These are phyloP conservation scores for Herminia tarsipennalis DNA, from an alignment of 2,888 invertebrate genomes.

Conservation along the genomic window DNA sequence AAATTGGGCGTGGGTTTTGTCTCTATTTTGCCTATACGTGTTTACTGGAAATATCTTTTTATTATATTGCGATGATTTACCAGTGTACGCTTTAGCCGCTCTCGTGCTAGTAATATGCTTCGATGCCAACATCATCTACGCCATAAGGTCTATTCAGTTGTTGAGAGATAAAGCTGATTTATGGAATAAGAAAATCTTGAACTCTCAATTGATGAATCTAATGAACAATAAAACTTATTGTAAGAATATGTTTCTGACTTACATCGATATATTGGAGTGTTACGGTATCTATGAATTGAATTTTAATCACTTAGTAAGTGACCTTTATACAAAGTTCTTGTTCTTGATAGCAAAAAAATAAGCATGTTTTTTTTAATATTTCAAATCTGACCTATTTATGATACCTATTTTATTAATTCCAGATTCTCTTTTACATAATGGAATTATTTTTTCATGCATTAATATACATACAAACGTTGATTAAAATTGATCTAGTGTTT, in stretches of 20 bases:
- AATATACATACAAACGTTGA: background rate
- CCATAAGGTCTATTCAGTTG: conserved; percentile 5
- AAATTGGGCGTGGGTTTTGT: background rate
- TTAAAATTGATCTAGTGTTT: background rate
- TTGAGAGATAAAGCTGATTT: conserved; percentile 13
- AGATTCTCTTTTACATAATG: conserved; percentile 2
- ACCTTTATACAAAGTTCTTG: no score
- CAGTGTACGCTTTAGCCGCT: background rate
- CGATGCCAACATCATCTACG: conserved; percentile 13
- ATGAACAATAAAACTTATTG: background rate
- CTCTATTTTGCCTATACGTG: background rate
- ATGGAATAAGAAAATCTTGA: conserved; percentile 16
- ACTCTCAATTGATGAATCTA: background rate
- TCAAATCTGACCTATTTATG: no score
- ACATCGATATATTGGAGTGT: conserved; percentile 1
- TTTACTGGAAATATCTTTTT: no score
- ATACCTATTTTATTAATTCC: no score
- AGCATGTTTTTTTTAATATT: no score
- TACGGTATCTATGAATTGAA: background rate
- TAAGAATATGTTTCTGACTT: conserved; percentile 9
- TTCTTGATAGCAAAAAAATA: no score
- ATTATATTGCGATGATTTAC: no score
- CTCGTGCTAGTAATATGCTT: background rate
- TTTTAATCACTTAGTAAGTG: conserved; percentile 14
- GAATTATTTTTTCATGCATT: background rate